Evolutionary conservation across 2,888 invertebrate genomes (phyloP).

Genomic region (Eristalis arbustorum): DNA sequence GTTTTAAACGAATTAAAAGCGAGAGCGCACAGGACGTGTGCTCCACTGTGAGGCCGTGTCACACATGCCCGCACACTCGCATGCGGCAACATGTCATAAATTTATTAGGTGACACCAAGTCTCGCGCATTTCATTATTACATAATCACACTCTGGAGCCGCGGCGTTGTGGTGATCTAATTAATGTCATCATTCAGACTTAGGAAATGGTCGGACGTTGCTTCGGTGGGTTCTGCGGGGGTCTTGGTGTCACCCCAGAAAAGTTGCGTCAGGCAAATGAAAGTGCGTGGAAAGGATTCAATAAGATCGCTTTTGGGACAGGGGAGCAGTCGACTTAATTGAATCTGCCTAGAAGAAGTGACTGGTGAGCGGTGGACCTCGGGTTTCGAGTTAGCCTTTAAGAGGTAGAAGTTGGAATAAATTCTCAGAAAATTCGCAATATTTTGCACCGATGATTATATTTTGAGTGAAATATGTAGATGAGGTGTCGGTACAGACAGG

Average conservation of each 20-base stretch:
- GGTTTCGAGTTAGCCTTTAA: background rate
- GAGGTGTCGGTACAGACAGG: too few species aligned
- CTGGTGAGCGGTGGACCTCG: background rate
- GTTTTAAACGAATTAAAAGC: constrained; percentile 58
- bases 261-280: background rate
- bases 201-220: constrained; percentile 7
- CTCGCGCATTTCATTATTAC: constrained; percentile 51
- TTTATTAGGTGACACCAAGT: constrained; percentile 54
- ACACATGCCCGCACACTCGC: constrained; percentile 20
- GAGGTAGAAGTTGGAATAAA: too few species aligned
- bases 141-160: constrained; percentile 29
- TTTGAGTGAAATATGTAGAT: too few species aligned
- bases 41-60: background rate
- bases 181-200: constrained; percentile 52
- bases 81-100: constrained; percentile 35
- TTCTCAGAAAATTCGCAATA: too few species aligned
- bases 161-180: constrained; percentile 37
- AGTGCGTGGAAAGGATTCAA: background rate
- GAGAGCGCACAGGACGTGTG: constrained; percentile 13
- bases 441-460: too few species aligned
- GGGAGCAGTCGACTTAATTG: constrained; percentile 12
- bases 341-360: background rate
- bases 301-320: background rate
- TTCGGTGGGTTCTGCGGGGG: background rate
- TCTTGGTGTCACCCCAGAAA: background rate